Evolutionary conservation across 2,113 vertebrate genomes (phyloP).

Genomic region (Pseudonaja textilis): DNA sequence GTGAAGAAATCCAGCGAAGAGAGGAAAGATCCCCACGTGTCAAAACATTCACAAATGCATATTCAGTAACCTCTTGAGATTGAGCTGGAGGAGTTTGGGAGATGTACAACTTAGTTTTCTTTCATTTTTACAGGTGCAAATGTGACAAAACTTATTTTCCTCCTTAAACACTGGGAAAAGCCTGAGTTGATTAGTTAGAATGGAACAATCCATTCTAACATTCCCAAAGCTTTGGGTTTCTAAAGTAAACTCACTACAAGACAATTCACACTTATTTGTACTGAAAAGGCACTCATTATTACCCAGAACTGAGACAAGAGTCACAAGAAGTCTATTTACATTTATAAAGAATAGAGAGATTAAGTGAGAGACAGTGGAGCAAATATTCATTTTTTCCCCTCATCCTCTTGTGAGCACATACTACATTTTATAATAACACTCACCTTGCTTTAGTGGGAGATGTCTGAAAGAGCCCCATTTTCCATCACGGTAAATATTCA

Average conservation of each 20-base stretch:
- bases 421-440: slow-evolving; percentile 17
- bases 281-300: neutral
- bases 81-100: slow-evolving; percentile 65
- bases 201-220: neutral
- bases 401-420: neutral
- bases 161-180: neutral
- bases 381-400: neutral
- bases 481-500: slow-evolving; percentile 90
- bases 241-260: neutral
- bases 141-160: neutral
- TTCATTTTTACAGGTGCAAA: neutral
- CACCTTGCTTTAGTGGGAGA: slow-evolving; percentile 78
- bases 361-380: neutral
- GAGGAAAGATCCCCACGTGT: slow-evolving; percentile 94
- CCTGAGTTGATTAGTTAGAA: neutral
- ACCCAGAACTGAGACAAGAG: neutral
- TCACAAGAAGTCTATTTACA: neutral
- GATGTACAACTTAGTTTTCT: neutral
- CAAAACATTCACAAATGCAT: slow-evolving; percentile 87
- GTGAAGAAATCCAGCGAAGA: slow-evolving; percentile 89
- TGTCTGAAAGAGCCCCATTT: slow-evolving; percentile 91
- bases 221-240: slow-evolving; percentile 5
- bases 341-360: neutral
- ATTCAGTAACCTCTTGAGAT: slow-evolving; percentile 75
- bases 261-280: neutral